phyloP scores from a whole-genome alignment of 1,140 invertebrate species.

The Leptinotarsa texana region DNA sequence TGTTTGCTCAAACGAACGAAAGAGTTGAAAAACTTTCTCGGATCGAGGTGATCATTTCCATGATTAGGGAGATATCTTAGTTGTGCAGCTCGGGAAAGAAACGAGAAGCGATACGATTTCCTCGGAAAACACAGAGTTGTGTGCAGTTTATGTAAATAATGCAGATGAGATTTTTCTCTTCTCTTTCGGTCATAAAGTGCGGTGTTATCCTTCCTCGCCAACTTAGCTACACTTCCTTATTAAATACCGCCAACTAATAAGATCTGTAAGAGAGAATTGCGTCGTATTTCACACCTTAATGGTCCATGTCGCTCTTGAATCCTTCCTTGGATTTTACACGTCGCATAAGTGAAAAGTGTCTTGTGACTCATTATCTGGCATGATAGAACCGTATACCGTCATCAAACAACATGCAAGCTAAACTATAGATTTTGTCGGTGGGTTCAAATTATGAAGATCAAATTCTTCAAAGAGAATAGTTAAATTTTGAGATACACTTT shows the following conservation, averaged over 20 bases:
- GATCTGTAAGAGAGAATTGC: slow-evolving; percentile 49
- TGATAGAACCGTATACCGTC: no score
- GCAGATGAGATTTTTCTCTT: slow-evolving; percentile 54
- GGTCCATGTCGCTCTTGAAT: slow-evolving; percentile 40
- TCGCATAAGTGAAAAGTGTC: slow-evolving; percentile 1
- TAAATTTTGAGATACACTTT: no score
- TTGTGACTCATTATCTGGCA: not conserved
- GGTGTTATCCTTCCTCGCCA: slow-evolving; percentile 47
- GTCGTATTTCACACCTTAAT: slow-evolving; percentile 47
- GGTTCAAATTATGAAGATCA: no score
- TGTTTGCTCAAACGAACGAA: slow-evolving; percentile 25
- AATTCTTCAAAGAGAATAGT: no score
- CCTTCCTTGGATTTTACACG: slow-evolving; percentile 33
- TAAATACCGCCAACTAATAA: slow-evolving; percentile 53
- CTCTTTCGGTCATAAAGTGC: slow-evolving; percentile 49
- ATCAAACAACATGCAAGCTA: no score
- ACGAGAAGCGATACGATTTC: slow-evolving; percentile 6
- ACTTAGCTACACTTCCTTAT: slow-evolving; percentile 53
- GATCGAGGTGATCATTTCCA: slow-evolving; percentile 40
- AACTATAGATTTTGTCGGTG: no score
- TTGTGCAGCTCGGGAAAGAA: slow-evolving; percentile 27
- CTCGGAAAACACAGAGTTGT: slow-evolving; percentile 34
- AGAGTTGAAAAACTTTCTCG: slow-evolving; percentile 41
- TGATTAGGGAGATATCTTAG: slow-evolving; percentile 40
- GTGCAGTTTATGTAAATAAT: slow-evolving; percentile 54